Evolutionary conservation across 1,140 invertebrate genomes (phyloP).

Genomic region (Scaptodrosophila lebanonensis): DNA sequence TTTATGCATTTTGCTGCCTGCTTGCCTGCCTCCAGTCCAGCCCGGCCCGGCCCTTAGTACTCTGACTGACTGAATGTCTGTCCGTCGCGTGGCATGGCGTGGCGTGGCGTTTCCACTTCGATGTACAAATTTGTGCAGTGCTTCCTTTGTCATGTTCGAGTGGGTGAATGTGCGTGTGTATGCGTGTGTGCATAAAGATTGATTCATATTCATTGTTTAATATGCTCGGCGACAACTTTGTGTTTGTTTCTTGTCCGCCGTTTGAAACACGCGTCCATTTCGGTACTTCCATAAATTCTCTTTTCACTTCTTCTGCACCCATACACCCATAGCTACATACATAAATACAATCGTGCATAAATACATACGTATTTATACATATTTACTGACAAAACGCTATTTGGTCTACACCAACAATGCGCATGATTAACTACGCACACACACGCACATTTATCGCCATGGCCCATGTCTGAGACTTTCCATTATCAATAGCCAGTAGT

Average conservation of each 20-base stretch:
- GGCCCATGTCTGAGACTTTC: constrained; percentile 43
- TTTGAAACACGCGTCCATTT: constrained; percentile 23
- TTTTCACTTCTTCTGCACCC: constrained; percentile 9
- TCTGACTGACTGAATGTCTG: too few species aligned
- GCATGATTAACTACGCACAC: constrained; percentile 53
- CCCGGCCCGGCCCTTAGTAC: too few species aligned
- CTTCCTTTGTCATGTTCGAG: constrained; percentile 47
- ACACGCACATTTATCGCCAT: constrained; percentile 41
- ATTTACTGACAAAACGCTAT: constrained; percentile 18
- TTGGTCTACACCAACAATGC: constrained; percentile 4
- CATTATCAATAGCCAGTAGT: constrained; percentile 50
- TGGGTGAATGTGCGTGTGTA: not conserved
- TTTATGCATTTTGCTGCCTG: constrained; percentile 66
- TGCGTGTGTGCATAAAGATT: constrained; percentile 57
- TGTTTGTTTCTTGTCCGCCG: constrained; percentile 4
- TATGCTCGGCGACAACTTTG: constrained; percentile 61
- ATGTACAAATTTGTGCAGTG: constrained; percentile 61
- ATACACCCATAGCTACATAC: too few species aligned
- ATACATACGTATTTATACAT: constrained; percentile 67
- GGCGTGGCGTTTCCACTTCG: constrained; percentile 9
- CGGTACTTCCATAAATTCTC: constrained; percentile 55
- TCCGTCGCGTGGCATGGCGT: not conserved
- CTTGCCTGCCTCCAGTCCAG: too few species aligned
- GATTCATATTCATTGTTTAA: constrained; percentile 75
- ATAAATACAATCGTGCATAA: too few species aligned